Evolutionary conservation across 2,888 invertebrate genomes (phyloP), one percentile per base, ranked within the genome.

Genomic region (Apamea epomidion): DNA sequence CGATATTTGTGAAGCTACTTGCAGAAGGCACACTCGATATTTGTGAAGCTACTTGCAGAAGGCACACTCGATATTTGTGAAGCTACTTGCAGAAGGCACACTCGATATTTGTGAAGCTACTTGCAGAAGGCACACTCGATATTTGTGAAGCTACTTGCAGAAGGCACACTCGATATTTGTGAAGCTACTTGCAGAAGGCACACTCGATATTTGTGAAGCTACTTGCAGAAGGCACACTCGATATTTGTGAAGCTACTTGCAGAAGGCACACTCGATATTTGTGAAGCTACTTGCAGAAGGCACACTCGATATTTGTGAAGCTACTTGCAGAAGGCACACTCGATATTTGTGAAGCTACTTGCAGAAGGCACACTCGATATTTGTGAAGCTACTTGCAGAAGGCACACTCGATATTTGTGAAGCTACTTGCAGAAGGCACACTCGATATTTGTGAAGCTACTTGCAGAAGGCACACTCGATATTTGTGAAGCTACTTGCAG

Each of bases 21-120:
- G 29, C 87, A 86, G 83, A 86, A 85, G 87, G 58, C 76, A 78
- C 81, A 74, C 74, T n/a, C 73, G 78, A 62, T 68, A 60, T 67
- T 62, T 48, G 16, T 48, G n/a, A 68, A 65, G n/a, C 29, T 16
- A 14, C 16, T 3, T 5, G 29, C 87, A 86, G 83, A 86, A 85
- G 87, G 58, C 76, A 78, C 81, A 74, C 74, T n/a, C 73, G 78
- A 62, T 68, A 60, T 67, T 62, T 48, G 16, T 48, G n/a, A 68
- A 65, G n/a, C 29, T 16, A 14, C 16, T 3, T 5, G 29, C 87
- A 86, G 83, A 86, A 85, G 87, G 58, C 76, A 78, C 81, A 74
- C 74, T n/a, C 73, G 78, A 62, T 68, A 60, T 67, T 62, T 48
- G 16, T 48, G n/a, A 68, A 65, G n/a, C 29, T 16, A 14, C 16